These are phyloP conservation scores for Lutjanus campechanus DNA, from an alignment of 2,797 vertebrate genomes.

Conservation along the genomic window DNA sequence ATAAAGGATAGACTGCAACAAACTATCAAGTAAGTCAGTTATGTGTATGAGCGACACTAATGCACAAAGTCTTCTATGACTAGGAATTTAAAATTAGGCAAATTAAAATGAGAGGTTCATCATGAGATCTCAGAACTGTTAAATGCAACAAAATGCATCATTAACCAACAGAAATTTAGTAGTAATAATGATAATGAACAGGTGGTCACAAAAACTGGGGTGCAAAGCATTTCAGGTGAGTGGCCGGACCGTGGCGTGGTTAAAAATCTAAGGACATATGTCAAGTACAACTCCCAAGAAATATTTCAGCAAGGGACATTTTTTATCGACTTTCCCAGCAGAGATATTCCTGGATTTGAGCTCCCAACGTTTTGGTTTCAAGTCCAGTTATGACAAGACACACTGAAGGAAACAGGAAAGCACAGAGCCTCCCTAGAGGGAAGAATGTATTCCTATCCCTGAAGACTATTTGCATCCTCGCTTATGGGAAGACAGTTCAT, in stretches of 20 bases:
- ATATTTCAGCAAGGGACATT: not conserved
- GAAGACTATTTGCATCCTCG: slow-evolving; percentile 24
- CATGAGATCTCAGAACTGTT: not conserved
- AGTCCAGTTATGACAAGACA: slow-evolving; percentile 29
- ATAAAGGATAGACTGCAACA: not conserved
- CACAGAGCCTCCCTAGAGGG: slow-evolving; percentile 18
- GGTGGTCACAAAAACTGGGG: not conserved
- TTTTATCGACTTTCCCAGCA: slow-evolving; percentile 39
- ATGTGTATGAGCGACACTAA: not conserved
- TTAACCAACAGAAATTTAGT: not conserved
- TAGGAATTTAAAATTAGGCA: not conserved
- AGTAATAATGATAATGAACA: not conserved
- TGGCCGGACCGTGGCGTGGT: no score
- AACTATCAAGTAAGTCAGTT: not conserved
- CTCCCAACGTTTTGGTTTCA: slow-evolving; percentile 11
- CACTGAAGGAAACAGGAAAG: slow-evolving; percentile 36
- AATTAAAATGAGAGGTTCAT: not conserved
- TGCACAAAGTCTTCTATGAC: not conserved
- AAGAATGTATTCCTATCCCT: slow-evolving; percentile 37
- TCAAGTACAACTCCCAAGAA: not conserved
- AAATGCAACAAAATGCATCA: not conserved
- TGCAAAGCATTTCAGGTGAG: not conserved
- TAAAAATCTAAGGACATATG: no score
- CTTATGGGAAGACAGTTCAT: slow-evolving; percentile 20
- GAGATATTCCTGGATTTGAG: slow-evolving; percentile 33